A percentile compares a stretch with the other conserved stretches of the same genome.
These are phyloP conservation scores for Muscidifurax raptorellus DNA, from an alignment of 1,140 invertebrate species.

Conservation along the genomic window DNA sequence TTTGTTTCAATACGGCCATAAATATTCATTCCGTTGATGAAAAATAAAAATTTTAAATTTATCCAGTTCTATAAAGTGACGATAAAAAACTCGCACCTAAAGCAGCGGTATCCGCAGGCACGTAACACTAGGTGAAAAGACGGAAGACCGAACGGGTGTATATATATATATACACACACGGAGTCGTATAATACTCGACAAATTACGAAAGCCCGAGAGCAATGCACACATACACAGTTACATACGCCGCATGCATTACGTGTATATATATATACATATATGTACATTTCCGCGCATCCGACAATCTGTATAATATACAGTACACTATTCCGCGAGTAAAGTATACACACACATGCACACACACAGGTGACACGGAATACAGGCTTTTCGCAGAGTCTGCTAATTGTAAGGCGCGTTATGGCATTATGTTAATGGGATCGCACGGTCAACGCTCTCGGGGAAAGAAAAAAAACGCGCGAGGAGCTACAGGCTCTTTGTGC, in stretches of 20 bases:
- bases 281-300: not conserved
- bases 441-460: conserved; percentile 61
- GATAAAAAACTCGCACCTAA: not conserved
- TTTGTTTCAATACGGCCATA: not conserved
- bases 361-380: not conserved
- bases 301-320: no score
- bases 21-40: not conserved
- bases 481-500: not conserved
- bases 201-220: conserved; percentile 11
- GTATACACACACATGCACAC: not conserved
- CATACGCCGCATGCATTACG: not conserved
- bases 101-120: not conserved
- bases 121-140: not conserved
- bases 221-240: no score
- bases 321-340: not conserved
- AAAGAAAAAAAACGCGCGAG: not conserved
- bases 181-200: no score
- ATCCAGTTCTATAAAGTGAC: not conserved
- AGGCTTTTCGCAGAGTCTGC: conserved; percentile 7
- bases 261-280: not conserved
- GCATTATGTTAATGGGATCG: conserved; percentile 65
- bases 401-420: conserved; percentile 59
- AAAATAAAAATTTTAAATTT: not conserved
- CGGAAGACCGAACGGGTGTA: no score
- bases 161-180: no score